These are phyloP conservation scores for Melanogrammus aeglefinus DNA, from an alignment of 2,797 vertebrate species.

Conservation along the genomic window DNA sequence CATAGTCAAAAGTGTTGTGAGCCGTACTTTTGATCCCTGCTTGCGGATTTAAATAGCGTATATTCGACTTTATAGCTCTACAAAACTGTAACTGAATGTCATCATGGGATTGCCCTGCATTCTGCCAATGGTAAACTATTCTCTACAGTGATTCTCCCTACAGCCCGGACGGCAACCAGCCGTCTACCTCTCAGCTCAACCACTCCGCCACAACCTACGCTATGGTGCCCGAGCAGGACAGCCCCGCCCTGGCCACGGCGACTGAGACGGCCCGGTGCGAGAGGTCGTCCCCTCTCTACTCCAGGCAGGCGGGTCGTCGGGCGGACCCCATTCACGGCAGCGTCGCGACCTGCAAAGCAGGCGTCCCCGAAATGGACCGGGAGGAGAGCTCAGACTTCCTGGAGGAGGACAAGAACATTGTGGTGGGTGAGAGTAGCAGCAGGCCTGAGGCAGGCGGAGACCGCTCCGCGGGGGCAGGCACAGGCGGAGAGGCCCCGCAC, in stretches of 20 bases:
- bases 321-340: conserved; percentile 6
- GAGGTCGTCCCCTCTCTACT: not conserved
- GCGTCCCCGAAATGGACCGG: not conserved
- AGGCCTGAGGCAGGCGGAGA: too few relatives aligned
- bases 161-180: conserved; percentile 35
- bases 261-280: not conserved
- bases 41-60: not conserved
- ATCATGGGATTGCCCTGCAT: not conserved
- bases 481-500: not conserved
- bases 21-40: not conserved
- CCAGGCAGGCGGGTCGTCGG: not conserved
- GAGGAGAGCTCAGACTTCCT: conserved; percentile 22
- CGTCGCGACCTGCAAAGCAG: conserved; percentile 3
- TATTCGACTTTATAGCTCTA: not conserved
- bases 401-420: conserved; percentile 36
- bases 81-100: not conserved
- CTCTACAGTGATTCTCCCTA: conserved; percentile 29
- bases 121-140: not conserved
- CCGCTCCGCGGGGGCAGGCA: not conserved
- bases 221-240: not conserved
- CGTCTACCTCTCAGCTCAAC: conserved; percentile 14
- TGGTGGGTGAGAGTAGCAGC: not conserved
- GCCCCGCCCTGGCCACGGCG: conserved; percentile 13
- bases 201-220: not conserved
- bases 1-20: not conserved